phyloP scores from a whole-genome alignment of 2,888 invertebrate genomes.

The Ornithoptera priamus region DNA sequence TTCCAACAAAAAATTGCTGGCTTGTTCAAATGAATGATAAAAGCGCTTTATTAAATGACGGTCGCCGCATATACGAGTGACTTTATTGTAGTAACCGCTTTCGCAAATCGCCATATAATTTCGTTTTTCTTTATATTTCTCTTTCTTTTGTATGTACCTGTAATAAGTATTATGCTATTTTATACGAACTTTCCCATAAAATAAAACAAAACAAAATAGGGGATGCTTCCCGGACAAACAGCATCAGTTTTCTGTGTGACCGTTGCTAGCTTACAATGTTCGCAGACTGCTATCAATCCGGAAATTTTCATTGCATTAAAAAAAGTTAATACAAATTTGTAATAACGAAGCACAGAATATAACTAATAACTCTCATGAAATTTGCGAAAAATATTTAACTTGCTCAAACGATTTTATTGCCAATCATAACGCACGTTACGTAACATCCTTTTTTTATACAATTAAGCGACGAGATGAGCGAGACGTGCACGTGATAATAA shows the following conservation, averaged over 20 bases:
- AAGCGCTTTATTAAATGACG: slow-evolving; percentile 66
- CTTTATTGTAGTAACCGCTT: slow-evolving; percentile 77
- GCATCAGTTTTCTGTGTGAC: too few relatives aligned
- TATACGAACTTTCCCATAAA: neutral
- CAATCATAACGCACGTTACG: too few relatives aligned
- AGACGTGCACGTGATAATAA: too few relatives aligned
- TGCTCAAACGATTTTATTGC: neutral
- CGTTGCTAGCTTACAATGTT: too few relatives aligned
- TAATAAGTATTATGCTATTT: slow-evolving; percentile 26
- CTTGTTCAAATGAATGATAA: slow-evolving; percentile 72
- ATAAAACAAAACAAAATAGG: too few relatives aligned
- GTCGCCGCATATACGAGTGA: slow-evolving; percentile 70
- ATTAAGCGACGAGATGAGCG: too few relatives aligned
- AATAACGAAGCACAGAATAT: neutral
- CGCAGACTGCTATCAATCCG: too few relatives aligned
- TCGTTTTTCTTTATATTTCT: slow-evolving; percentile 71
- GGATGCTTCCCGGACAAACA: too few relatives aligned
- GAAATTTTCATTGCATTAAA: neutral
- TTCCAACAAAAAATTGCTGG: slow-evolving; percentile 80
- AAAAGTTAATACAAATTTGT: neutral
- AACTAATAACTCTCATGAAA: neutral
- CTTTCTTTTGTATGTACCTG: slow-evolving; percentile 68
- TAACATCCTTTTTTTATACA: too few relatives aligned
- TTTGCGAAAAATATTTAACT: neutral
- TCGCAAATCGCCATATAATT: slow-evolving; percentile 78